Evolutionary conservation across 1,140 invertebrate genomes (phyloP), one percentile per base, ranked within the genome.

Genomic region (Drosophila asahinai): DNA sequence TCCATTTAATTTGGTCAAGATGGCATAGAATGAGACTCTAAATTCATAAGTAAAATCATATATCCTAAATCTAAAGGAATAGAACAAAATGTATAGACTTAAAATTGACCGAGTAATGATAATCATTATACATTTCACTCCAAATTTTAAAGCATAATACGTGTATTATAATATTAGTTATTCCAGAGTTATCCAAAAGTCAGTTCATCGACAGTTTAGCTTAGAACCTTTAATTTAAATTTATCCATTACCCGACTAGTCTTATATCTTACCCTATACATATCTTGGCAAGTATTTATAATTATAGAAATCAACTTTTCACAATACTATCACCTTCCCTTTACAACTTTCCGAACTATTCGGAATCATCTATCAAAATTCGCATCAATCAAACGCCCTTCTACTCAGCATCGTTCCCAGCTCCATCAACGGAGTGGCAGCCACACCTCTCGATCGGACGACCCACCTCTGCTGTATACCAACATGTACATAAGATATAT

Each of bases 391-490:
- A 59, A 51, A 73, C 51, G 43, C 66, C 38, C 36, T n/a, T 57
- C 33, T 22, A 42, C 52, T 55, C 27, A 57, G 60, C 43, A 19
- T 33, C 58, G 70, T 74, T 76, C 49, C 30, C 52, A 58, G 59
- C 65, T 71, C 65, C 51, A 73, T 60, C 67, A 72, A 22, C 67
- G 8, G 48, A 73, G 59, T 38, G 57, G 40, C 70, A 48, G 64
- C 60, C 79, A 72, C 79, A 82, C 83, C 82, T 79, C 49, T 71
- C 54, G 72, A 66, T 76, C 72, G 17, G n/a, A 30, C 48, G 49
- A 67, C 40, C 62, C 40, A 71, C 67, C 67, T 71, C 67, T 22
- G 30, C 49, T 12, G 30, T 47, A 36, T 55, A 36, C 33, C 38
- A 12, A 19, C 38, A 30, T 47, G 17, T 33, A 33, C 47, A 47